Evolutionary conservation across 1,140 invertebrate species (phyloP).

Genomic region (Phymastichus coffea): DNA sequence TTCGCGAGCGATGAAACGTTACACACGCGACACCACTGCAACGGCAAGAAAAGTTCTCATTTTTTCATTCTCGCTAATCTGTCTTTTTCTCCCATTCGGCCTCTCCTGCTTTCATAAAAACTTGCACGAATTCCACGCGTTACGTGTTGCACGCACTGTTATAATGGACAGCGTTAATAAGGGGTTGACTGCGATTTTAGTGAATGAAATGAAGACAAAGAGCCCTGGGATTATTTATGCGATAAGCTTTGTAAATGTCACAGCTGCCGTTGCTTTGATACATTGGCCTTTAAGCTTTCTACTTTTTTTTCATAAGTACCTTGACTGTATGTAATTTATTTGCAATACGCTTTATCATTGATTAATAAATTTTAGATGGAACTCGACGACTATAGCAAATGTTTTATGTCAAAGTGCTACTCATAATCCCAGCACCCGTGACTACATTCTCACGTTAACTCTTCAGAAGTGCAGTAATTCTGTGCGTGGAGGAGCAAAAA

Average conservation of each 20-base stretch:
- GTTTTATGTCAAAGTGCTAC: slow-evolving; percentile 12
- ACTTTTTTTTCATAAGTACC: no score
- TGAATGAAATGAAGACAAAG: slow-evolving; percentile 1
- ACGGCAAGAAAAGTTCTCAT: slow-evolving; percentile 10
- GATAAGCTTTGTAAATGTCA: slow-evolving; percentile 4
- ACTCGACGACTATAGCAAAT: no score
- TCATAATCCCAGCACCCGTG: background rate
- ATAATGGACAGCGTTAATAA: slow-evolving; percentile 17
- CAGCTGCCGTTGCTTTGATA: no score
- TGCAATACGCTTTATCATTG: background rate
- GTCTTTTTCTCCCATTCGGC: background rate
- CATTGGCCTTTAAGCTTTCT: no score
- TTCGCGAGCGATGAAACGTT: slow-evolving; percentile 16
- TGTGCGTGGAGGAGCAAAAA: slow-evolving; percentile 8
- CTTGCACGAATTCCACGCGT: slow-evolving; percentile 5
- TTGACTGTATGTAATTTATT: no score
- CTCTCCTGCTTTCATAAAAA: background rate
- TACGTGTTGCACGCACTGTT: background rate
- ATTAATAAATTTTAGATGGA: slow-evolving; percentile 2
- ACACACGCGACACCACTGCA: slow-evolving; percentile 14
- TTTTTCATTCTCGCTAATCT: background rate
- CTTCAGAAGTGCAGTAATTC: slow-evolving; percentile 18
- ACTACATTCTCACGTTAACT: slow-evolving; percentile 15
- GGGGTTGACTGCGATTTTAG: slow-evolving; percentile 20
- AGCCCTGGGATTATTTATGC: slow-evolving; percentile 3